Percentiles rank a stretch among this genome's conserved stretches.
Conservation (phyloP, 1,140 invertebrate genomes). For the Drosophila albomicans region DNA sequence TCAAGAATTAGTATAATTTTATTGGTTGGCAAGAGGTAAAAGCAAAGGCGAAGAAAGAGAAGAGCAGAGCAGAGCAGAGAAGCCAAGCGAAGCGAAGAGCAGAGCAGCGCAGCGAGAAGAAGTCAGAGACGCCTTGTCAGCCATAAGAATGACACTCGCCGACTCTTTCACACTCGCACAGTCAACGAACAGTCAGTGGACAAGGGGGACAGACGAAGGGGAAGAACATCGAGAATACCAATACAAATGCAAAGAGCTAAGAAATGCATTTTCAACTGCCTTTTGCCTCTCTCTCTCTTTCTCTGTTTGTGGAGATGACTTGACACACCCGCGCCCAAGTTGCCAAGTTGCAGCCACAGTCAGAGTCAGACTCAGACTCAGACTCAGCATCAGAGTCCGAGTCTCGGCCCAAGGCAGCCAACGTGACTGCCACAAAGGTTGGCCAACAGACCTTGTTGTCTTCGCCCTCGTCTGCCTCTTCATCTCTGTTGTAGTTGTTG, state of each 20-base stretch:
- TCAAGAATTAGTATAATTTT: slow-evolving; percentile 83
- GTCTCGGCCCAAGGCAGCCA: slow-evolving; percentile 49
- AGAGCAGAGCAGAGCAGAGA: slow-evolving; percentile 25
- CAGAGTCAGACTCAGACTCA: slow-evolving; percentile 12
- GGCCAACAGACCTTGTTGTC: slow-evolving; percentile 28
- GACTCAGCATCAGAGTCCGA: neutral
- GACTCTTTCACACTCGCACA: slow-evolving; percentile 58
- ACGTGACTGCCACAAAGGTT: slow-evolving; percentile 66
- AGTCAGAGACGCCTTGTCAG: slow-evolving; percentile 34
- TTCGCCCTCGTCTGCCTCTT: too few species aligned
- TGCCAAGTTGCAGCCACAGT: slow-evolving; percentile 14
- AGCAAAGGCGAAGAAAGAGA: slow-evolving; percentile 27
- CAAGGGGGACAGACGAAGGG: neutral
- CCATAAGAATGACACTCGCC: slow-evolving; percentile 72
- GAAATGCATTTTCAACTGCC: slow-evolving; percentile 73
- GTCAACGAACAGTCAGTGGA: neutral
- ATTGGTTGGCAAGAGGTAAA: slow-evolving; percentile 77
- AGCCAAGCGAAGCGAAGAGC: slow-evolving; percentile 21
- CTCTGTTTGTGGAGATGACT: slow-evolving; percentile 75
- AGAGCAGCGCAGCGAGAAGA: neutral
- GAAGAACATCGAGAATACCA: slow-evolving; percentile 16
- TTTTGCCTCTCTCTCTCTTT: slow-evolving; percentile 26
- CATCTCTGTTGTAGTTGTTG: neutral
- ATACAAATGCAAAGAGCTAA: slow-evolving; percentile 52
- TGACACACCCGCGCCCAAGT: slow-evolving; percentile 67